Percentiles rank a stretch among this genome's conserved stretches.
phyloP scores from a whole-genome alignment of 2,888 invertebrate genomes.

The Apamea epomidion region DNA sequence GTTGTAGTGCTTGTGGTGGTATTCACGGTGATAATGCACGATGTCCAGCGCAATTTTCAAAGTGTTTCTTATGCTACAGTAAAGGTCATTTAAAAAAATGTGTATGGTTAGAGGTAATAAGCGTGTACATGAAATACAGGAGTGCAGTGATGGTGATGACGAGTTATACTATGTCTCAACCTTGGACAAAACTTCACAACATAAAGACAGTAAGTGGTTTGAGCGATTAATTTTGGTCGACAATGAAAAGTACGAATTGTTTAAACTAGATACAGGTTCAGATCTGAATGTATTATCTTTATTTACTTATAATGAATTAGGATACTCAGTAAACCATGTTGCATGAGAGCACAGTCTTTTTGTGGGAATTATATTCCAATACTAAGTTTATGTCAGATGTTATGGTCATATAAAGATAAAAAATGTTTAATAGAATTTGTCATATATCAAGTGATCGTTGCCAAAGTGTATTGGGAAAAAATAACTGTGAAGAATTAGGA shows the following conservation, averaged over 20 bases:
- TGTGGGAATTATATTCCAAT: background rate
- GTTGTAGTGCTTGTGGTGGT: too few relatives aligned
- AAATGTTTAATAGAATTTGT: background rate
- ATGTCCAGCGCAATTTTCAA: too few relatives aligned
- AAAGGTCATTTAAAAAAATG: too few relatives aligned
- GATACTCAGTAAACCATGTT: background rate
- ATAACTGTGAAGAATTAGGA: background rate
- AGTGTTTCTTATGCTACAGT: too few relatives aligned
- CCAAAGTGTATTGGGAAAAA: background rate
- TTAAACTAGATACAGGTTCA: background rate
- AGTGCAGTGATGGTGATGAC: too few relatives aligned
- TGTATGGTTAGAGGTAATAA: too few relatives aligned
- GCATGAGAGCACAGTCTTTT: background rate
- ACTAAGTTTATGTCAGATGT: background rate
- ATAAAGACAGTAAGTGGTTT: background rate
- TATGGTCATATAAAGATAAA: background rate
- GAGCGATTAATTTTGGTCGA: too few relatives aligned
- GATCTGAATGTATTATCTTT: background rate
- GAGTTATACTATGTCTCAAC: too few relatives aligned
- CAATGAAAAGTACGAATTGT: background rate
- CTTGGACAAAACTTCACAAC: too few relatives aligned
- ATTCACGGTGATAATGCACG: too few relatives aligned
- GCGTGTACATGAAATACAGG: too few relatives aligned
- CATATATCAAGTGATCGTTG: background rate
- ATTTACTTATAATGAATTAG: background rate